A percentile compares a stretch with the other conserved stretches of the same genome.
Evolutionary conservation across 2,113 vertebrate species (phyloP).

Genomic region (Nerophis lumbriciformis): DNA sequence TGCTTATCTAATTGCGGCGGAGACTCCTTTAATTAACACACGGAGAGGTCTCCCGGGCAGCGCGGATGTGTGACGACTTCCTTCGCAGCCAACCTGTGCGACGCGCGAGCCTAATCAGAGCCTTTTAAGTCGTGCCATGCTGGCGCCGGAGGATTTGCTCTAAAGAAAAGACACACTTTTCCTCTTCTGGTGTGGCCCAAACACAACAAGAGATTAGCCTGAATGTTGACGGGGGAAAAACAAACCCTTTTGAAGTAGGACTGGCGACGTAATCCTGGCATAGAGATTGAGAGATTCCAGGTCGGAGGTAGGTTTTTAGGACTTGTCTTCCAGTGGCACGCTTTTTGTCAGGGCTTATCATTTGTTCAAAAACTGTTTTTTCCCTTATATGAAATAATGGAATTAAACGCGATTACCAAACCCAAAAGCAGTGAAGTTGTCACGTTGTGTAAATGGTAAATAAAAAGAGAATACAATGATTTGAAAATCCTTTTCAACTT

Average conservation of each 20-base stretch:
- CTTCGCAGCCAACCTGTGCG: slow-evolving; percentile 63
- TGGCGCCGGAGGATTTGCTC: slow-evolving; percentile 57
- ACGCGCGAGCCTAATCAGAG: slow-evolving; percentile 69
- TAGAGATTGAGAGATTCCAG: slow-evolving; percentile 15
- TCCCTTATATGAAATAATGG: too few species aligned
- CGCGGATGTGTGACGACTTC: slow-evolving; percentile 64
- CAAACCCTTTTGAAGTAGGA: slow-evolving; percentile 40
- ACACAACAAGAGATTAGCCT: slow-evolving; percentile 38
- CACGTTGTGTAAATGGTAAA: too few species aligned
- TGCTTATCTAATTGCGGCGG: slow-evolving; percentile 64
- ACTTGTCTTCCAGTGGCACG: too few species aligned
- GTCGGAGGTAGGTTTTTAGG: neutral
- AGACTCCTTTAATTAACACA: slow-evolving; percentile 72
- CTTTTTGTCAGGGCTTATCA: too few species aligned
- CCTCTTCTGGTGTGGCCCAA: slow-evolving; percentile 38
- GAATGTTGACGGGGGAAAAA: slow-evolving; percentile 27
- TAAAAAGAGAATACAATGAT: too few species aligned
- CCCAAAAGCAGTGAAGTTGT: too few species aligned
- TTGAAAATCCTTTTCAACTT: too few species aligned
- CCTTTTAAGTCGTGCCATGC: slow-evolving; percentile 68
- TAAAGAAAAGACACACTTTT: slow-evolving; percentile 54
- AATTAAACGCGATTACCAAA: too few species aligned
- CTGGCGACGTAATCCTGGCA: slow-evolving; percentile 18
- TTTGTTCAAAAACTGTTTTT: too few species aligned
- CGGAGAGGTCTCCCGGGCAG: slow-evolving; percentile 58